These are phyloP conservation scores for Dromaius novaehollandiae DNA, from an alignment of 2,113 vertebrate species.

Conservation along the genomic window DNA sequence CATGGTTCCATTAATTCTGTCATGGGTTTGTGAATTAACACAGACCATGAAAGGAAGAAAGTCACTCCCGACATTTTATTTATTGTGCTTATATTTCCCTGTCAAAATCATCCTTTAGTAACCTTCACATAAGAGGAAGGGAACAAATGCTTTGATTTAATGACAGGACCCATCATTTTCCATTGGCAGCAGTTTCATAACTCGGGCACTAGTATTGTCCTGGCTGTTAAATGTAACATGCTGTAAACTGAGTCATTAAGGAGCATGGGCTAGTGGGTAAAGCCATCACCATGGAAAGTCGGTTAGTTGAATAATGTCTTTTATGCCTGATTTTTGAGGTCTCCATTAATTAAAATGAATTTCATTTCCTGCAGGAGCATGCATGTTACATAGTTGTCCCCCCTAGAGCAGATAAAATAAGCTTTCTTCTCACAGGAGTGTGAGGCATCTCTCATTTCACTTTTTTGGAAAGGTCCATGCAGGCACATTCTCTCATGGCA, in stretches of 20 bases:
- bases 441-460: not conserved
- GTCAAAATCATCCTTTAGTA: not conserved
- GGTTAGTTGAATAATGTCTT: conserved; percentile 56
- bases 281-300: conserved; percentile 21
- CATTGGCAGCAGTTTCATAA: not conserved
- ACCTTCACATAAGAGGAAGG: not conserved
- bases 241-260: conserved; percentile 47
- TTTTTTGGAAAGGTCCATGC: not conserved
- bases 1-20: not conserved
- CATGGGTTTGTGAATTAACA: not conserved
- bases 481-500: conserved; percentile 1
- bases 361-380: not conserved
- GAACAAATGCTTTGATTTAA: conserved; percentile 35
- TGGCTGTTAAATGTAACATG: not conserved
- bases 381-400: conserved; percentile 17
- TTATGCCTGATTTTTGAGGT: conserved; percentile 57
- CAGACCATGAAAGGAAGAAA: not conserved
- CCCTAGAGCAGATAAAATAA: not conserved
- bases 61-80: not conserved
- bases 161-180: not conserved
- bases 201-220: not conserved
- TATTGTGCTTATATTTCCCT: not conserved
- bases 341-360: conserved; percentile 59
- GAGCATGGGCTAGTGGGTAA: conserved; percentile 11
- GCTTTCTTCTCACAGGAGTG: not conserved